phyloP scores from a whole-genome alignment of 92 coral and sea anemone genomes.

The Heteractis magnifica region DNA sequence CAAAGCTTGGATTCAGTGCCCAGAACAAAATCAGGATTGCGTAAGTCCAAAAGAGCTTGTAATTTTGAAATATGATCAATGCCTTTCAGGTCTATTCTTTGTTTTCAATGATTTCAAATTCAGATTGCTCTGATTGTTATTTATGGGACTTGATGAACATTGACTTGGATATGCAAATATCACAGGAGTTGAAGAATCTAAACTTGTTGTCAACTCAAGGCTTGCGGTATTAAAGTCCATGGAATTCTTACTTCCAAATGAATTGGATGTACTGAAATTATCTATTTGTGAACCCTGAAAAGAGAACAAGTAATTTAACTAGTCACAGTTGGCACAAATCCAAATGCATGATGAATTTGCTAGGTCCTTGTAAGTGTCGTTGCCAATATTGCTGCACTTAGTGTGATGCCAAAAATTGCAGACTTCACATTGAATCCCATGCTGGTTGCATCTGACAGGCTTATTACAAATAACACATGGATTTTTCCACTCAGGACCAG shows the following conservation, averaged over 20 bases:
- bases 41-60: no score
- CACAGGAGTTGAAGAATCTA: slow-evolving; percentile 26
- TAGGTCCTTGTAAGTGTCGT: slow-evolving; percentile 25
- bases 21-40: slow-evolving; percentile 16
- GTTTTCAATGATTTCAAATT: neutral
- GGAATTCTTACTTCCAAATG: slow-evolving; percentile 30
- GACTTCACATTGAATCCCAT: slow-evolving; percentile 25
- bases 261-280: slow-evolving; percentile 25
- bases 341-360: slow-evolving; percentile 29
- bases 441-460: slow-evolving; percentile 34
- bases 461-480: slow-evolving; percentile 34
- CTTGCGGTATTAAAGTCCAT: slow-evolving; percentile 15
- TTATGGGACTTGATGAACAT: no score
- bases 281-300: slow-evolving; percentile 22
- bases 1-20: slow-evolving; percentile 42
- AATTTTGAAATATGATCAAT: no score
- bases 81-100: no score
- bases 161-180: slow-evolving; percentile 6
- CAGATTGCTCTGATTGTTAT: no score
- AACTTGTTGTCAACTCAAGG: neutral
- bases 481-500: slow-evolving; percentile 30
- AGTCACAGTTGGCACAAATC: slow-evolving; percentile 38
- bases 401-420: slow-evolving; percentile 37
- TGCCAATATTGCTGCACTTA: slow-evolving; percentile 24
- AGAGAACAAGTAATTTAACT: slow-evolving; percentile 28